Percentiles rank a stretch among this genome's conserved stretches.
Evolutionary conservation across 2,113 vertebrate genomes (phyloP).

Genomic region (Glaucidium brasilianum): DNA sequence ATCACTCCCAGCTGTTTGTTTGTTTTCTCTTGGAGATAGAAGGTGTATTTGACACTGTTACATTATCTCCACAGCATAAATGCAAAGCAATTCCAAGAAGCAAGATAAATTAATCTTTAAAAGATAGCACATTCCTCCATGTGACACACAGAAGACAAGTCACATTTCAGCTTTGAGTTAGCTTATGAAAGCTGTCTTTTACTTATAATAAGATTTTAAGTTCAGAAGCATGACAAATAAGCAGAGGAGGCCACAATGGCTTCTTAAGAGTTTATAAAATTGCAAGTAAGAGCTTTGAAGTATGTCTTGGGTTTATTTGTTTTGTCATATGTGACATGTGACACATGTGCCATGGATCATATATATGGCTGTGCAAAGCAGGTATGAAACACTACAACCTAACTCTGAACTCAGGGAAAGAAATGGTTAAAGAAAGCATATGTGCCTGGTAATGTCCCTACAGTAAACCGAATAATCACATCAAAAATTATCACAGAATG

Average conservation of each 20-base stretch:
- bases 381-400: not conserved
- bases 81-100: slow-evolving; percentile 1
- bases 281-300: not conserved
- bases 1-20: slow-evolving; percentile 23
- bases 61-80: not conserved
- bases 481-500: not conserved
- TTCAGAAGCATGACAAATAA: not conserved
- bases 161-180: not conserved
- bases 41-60: not conserved
- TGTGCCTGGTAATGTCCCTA: not conserved
- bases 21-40: not conserved
- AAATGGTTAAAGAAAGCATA: not conserved
- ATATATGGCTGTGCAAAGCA: not conserved
- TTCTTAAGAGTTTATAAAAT: not conserved
- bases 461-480: not conserved
- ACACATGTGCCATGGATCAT: not conserved
- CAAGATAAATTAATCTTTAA: slow-evolving; percentile 1
- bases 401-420: not conserved
- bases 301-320: not conserved
- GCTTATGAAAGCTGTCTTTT: not conserved
- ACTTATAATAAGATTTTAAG: not conserved
- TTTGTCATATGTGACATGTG: not conserved
- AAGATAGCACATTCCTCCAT: not conserved
- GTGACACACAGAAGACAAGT: not conserved
- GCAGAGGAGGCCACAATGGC: not conserved